Conservation (phyloP, 2,113 vertebrate genomes). For the Heptranchias perlo region DNA sequence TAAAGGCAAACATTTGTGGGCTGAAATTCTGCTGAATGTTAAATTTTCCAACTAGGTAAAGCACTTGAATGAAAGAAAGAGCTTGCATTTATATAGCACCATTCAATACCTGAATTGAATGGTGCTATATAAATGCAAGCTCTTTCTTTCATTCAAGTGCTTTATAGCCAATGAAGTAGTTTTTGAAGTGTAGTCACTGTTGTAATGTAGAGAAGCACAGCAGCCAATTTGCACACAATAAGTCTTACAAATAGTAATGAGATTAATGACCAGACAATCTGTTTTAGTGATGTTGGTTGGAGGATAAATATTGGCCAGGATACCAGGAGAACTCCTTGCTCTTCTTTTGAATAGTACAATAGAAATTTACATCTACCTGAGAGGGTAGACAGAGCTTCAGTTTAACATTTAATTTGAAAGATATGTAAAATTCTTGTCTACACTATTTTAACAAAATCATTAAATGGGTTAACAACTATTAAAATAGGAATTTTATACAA, state of each 20-base stretch:
- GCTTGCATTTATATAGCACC: background rate
- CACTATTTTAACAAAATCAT: background rate
- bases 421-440: background rate
- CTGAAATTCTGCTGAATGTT: background rate
- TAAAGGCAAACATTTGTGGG: constrained; percentile 1
- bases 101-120: background rate
- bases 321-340: background rate
- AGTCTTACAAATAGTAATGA: background rate
- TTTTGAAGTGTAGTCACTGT: background rate
- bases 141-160: too few relatives aligned
- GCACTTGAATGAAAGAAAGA: background rate
- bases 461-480: background rate
- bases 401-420: background rate
- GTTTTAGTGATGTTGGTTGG: background rate
- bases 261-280: background rate
- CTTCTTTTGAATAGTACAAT: background rate
- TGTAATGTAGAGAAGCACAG: background rate
- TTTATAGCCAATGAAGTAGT: background rate
- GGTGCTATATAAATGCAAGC: too few relatives aligned
- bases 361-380: background rate
- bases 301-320: background rate
- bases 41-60: background rate
- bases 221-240: background rate
- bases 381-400: background rate
- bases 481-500: background rate